Percentiles rank a stretch among this genome's conserved stretches.
Evolutionary conservation across 35 echinoderm and acorn worm species (phyloP).

Genomic region (Diadema setosum): DNA sequence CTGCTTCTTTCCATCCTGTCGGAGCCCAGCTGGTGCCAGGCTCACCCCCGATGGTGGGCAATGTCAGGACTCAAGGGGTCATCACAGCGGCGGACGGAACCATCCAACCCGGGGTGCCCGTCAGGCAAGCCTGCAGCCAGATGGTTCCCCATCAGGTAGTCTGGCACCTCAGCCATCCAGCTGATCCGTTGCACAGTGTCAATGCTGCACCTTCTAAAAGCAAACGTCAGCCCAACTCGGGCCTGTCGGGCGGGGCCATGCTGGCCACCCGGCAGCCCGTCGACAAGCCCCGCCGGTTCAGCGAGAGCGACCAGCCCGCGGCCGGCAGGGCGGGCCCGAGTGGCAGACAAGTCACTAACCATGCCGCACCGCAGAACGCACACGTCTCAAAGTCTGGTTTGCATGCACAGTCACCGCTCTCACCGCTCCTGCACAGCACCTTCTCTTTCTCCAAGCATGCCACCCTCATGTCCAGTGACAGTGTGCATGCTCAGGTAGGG

Average conservation of each 20-base stretch:
- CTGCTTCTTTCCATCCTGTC: too few relatives aligned
- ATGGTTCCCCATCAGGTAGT: constrained; percentile 15
- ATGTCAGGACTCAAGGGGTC: not conserved
- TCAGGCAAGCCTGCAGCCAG: constrained; percentile 21
- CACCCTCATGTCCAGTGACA: not conserved
- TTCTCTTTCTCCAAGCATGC: constrained; percentile 18
- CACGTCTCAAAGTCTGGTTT: constrained; percentile 10
- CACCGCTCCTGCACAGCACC: not conserved
- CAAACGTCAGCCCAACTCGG: constrained; percentile 27
- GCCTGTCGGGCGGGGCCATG: not conserved
- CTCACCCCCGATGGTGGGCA: constrained; percentile 20
- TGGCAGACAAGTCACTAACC: constrained; percentile 2
- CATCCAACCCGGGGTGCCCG: not conserved
- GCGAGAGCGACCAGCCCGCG: constrained; percentile 43
- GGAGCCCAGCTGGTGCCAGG: not conserved
- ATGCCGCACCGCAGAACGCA: not conserved
- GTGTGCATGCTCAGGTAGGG: constrained; percentile 14
- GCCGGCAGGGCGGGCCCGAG: not conserved
- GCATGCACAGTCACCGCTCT: not conserved
- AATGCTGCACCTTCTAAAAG: constrained; percentile 24
- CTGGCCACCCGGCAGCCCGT: not conserved
- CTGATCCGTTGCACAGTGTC: not conserved
- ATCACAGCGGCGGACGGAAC: not conserved
- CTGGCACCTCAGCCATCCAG: not conserved
- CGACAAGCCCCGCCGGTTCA: constrained; percentile 47